These are phyloP conservation scores for Brienomyrus brachyistius DNA, from an alignment of 2,113 vertebrate genomes.

Conservation along the genomic window DNA sequence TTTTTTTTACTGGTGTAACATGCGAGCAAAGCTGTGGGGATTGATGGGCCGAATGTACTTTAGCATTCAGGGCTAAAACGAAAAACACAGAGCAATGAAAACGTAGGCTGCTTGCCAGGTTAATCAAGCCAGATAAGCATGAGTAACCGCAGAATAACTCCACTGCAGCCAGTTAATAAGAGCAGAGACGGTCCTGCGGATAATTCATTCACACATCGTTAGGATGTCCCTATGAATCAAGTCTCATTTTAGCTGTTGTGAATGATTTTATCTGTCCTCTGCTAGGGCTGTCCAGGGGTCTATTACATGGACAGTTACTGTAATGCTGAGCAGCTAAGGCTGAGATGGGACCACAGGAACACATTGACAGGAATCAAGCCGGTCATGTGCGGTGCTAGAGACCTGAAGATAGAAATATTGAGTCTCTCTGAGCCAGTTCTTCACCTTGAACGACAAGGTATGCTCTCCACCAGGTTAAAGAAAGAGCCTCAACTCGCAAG, in stretches of 20 bases:
- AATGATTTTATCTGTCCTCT: not conserved
- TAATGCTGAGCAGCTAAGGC: not conserved
- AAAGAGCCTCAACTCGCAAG: not conserved
- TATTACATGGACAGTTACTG: not conserved
- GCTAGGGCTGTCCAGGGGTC: not conserved
- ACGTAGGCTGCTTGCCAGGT: not conserved
- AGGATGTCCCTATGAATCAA: not conserved
- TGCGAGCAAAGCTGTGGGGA: not conserved
- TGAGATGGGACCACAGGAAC: not conserved
- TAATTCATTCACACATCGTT: not conserved
- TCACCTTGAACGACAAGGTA: not conserved
- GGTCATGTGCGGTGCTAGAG: not conserved
- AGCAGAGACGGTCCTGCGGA: not conserved
- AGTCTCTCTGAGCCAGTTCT: not conserved
- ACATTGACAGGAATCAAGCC: not conserved
- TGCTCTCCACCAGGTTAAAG: not conserved
- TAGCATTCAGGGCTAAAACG: not conserved
- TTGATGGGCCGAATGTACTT: not conserved
- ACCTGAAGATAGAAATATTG: not conserved
- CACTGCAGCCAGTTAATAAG: not conserved
- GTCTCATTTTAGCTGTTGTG: not conserved
- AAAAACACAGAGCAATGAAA: not conserved
- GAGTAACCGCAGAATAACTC: not conserved
- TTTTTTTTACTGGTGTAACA: not conserved
- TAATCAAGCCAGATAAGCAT: not conserved